A percentile compares a stretch with the other conserved stretches of the same genome.
Evolutionary conservation across 2,113 vertebrate genomes (phyloP).

Genomic region (Apteryx mantelli): DNA sequence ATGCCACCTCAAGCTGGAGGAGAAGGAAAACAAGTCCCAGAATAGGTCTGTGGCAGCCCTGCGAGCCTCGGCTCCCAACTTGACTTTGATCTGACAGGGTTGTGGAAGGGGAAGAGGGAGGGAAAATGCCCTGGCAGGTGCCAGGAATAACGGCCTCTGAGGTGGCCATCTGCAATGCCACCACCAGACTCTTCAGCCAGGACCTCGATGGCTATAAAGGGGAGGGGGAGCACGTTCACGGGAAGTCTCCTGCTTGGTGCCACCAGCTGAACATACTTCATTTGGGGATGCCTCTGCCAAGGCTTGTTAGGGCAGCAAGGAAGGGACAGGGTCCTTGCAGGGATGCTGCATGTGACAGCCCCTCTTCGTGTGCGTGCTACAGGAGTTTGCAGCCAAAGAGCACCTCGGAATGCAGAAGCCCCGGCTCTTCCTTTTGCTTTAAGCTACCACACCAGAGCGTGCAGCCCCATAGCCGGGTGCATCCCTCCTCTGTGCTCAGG

Average conservation of each 20-base stretch:
- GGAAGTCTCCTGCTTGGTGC: neutral
- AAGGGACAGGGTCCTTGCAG: neutral
- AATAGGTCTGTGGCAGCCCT: neutral
- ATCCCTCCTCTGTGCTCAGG: neutral
- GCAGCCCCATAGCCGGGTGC: too few relatives aligned
- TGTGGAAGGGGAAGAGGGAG: neutral
- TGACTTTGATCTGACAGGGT: constrained; percentile 59
- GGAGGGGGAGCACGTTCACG: neutral
- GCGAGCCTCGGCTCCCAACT: constrained; percentile 28
- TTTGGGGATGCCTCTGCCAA: too few relatives aligned
- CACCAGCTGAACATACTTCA: neutral
- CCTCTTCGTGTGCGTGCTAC: neutral
- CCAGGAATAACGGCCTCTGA: neutral
- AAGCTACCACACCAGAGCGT: too few relatives aligned
- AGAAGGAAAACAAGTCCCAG: constrained; percentile 48
- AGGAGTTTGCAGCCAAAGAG: neutral
- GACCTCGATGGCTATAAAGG: neutral
- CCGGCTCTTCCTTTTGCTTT: neutral
- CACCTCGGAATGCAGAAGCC: neutral
- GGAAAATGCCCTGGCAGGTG: neutral
- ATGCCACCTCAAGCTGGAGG: constrained; percentile 71
- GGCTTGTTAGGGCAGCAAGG: neutral
- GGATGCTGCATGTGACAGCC: neutral
- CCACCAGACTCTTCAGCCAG: neutral
- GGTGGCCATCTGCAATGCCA: neutral